Conservation (phyloP, 2,888 invertebrate species). For the Rotaria magnacalcarata region DNA sequence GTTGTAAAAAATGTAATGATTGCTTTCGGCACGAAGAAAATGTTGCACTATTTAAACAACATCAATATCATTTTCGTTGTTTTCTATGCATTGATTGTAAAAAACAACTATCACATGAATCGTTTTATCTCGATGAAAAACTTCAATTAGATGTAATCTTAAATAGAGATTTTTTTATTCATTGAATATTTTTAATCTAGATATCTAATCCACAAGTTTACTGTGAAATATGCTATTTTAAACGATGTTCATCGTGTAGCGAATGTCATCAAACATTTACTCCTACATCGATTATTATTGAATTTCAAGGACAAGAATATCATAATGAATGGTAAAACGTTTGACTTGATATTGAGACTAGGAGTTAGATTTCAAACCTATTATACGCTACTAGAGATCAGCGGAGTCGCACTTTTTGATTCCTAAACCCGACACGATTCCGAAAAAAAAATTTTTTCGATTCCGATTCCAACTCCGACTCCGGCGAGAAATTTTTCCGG, state of each 20-base stretch:
- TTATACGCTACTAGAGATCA: no score
- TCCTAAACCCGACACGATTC: no score
- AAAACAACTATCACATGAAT: background rate
- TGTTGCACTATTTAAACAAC: conserved; percentile 1
- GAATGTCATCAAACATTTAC: conserved; percentile 2
- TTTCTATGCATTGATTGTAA: background rate
- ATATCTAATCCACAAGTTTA: conserved; percentile 18
- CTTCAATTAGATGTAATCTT: background rate
- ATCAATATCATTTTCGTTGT: conserved; percentile 11
- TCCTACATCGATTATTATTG: background rate
- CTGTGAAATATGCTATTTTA: background rate
- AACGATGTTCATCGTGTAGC: background rate
- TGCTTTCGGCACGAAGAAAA: background rate
- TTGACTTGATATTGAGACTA: no score
- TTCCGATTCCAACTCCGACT: no score
- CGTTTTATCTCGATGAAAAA: background rate
- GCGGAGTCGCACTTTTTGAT: no score
- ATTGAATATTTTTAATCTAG: background rate
- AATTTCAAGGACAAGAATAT: conserved; percentile 16
- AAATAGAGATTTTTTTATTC: no score
- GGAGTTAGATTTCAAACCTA: no score
- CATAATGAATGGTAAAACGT: conserved; percentile 1
- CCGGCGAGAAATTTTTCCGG: no score
- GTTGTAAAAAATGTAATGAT: background rate
- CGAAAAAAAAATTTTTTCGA: no score